Percentiles rank a stretch among this genome's conserved stretches.
These are phyloP conservation scores for Anisognathus igniventris DNA, from an alignment of 2,797 vertebrate genomes.

Conservation along the genomic window DNA sequence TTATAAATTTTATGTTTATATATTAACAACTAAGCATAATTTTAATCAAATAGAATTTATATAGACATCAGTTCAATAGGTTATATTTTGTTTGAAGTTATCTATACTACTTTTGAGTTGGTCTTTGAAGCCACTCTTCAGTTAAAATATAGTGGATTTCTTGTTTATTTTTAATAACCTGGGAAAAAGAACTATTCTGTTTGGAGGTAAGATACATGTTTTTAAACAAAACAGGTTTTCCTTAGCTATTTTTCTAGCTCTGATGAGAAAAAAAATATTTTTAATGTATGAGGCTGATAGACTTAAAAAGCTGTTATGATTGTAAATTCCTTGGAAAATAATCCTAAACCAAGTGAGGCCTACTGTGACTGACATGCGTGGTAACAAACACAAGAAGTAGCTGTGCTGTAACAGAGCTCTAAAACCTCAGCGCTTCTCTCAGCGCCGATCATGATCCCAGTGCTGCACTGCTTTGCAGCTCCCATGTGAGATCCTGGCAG, in stretches of 20 bases:
- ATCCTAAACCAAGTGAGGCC: background rate
- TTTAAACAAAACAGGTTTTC: background rate
- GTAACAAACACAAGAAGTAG: background rate
- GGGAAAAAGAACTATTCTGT: background rate
- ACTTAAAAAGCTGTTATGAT: background rate
- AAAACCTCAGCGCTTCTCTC: rapidly evolving
- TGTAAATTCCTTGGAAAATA: background rate
- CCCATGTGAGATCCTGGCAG: background rate
- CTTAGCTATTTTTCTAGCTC: background rate
- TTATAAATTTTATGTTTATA: background rate
- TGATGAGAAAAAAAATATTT: background rate
- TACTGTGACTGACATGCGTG: rapidly evolving
- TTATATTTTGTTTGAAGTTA: background rate
- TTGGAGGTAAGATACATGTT: background rate
- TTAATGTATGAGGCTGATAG: background rate
- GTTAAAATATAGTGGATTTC: background rate
- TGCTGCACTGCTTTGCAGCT: background rate
- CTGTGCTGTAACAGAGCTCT: background rate
- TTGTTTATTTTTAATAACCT: background rate
- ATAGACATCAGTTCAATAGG: background rate
- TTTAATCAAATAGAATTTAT: background rate
- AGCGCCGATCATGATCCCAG: rapidly evolving
- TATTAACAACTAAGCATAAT: background rate
- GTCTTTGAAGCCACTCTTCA: background rate
- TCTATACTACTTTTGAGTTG: background rate